Evolutionary conservation across 92 coral and sea anemone species (phyloP).

Genomic region (Scolanthus callimorphus): DNA sequence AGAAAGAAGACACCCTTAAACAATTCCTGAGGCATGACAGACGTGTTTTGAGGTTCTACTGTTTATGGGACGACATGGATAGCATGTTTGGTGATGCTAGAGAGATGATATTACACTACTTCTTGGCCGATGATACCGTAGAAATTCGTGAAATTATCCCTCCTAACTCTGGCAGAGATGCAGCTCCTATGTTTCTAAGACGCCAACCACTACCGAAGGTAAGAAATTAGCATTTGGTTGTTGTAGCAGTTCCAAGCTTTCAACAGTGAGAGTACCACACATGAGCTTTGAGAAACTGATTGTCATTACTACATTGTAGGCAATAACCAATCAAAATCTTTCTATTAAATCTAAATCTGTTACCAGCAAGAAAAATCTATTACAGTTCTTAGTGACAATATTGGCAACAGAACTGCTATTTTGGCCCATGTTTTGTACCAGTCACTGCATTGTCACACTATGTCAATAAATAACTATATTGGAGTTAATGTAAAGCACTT

Average conservation of each 20-base stretch:
- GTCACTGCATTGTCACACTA: too few species aligned
- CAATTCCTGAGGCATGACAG: conserved; percentile 95
- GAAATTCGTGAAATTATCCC: conserved; percentile 91
- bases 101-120: conserved; percentile 92
- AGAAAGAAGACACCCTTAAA: conserved; percentile 91
- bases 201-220: conserved; percentile 89
- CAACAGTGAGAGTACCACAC: too few species aligned
- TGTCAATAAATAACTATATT: not conserved
- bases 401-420: too few species aligned
- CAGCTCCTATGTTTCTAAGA: conserved; percentile 93
- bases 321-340: too few species aligned
- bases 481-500: not conserved
- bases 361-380: too few species aligned
- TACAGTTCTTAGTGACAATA: too few species aligned
- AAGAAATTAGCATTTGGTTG: too few species aligned
- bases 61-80: conserved; percentile 96
- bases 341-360: too few species aligned
- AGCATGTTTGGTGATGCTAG: conserved; percentile 97
- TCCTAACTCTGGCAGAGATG: conserved; percentile 93
- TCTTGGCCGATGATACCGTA: conserved; percentile 94
- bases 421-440: too few species aligned
- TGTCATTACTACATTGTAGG: too few species aligned
- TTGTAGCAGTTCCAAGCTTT: too few species aligned
- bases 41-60: conserved; percentile 83
- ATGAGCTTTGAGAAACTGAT: too few species aligned